Evolutionary conservation across 2,888 invertebrate species (phyloP), one percentile per base, ranked within the genome.

Genomic region (Eilema depressum): DNA sequence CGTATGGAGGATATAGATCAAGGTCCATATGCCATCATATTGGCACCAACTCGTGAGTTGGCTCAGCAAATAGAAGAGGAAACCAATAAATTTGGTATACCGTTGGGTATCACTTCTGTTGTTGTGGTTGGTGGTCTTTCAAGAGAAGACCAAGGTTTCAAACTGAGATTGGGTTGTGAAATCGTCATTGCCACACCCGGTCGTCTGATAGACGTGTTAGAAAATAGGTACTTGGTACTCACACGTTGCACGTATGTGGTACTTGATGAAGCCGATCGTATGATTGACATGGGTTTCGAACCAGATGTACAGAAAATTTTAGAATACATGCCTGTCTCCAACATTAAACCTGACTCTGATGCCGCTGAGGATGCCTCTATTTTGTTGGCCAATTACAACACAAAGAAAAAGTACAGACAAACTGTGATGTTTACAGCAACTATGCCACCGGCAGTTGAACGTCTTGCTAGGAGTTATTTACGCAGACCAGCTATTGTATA

Each of bases 341-440:
- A 99, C 93, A 96, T 99, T 72, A 99, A 99, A 91, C 99, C 99
- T 0, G 99, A 99, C 88, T 97, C 98, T 0, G 99, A 99, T 83
- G 99, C 99, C 83, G 99, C 99, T 0, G 99, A 99, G 94, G 99
- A 99, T 92, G 98, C 98, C 70, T 96, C 97, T 62, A 97, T 98
- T 82, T 95, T 99, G 69, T 96, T 99, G 92, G 98, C 98, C 47
- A 99, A 99, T 92, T 99, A 99, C 88, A 97, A 98, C 88, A 97
- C 98, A 0, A 99, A 99, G 92, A 98, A 99, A 91, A 99, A 99
- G 91, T 99, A 98, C 92, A 96, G 99, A 90, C 99, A 99, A 97
- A 99, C 99, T 85, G 99, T 99, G 90, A 99, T 99, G 99, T 99
- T 99, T 93, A 99, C 99, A 65, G 99, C 99, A 4, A 99, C 99